Base-by-base conservation (phyloP, 2,797 vertebrate species). In the Spinus pinus region DNA sequence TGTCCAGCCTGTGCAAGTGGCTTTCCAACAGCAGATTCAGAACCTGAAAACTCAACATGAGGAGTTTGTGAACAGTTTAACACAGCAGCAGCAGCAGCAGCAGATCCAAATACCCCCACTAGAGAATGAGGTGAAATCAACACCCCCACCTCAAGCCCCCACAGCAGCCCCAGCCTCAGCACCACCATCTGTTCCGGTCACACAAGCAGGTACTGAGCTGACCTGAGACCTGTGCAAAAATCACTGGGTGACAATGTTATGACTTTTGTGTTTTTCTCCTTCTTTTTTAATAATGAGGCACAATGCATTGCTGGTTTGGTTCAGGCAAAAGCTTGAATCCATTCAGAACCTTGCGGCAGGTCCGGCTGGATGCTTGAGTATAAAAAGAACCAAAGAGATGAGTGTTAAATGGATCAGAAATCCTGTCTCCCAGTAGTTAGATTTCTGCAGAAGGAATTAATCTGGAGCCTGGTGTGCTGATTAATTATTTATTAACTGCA, bases 11-110 rank as follows among this genome's bases (percentile, higher is more conserved):
- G 98, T 99, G 28, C 99, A 99, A 87, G 93, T 99, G 56, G 99
- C 99, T 53, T 99, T 99, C 96, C 99, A 99, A 90, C 99, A 99
- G 97, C 99, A 99, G 98, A 99, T 99, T 80, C 99, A 99, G 97
- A 97, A 97, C 33, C 92, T 99, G 74, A 99, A 99, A 96, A 98
- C 98, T 0, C 99, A 99, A 49, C 99, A 99, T 0, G 99, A 99
- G 9, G 99, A 99, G 91, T 99, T 99, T 66, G 98, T 99, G 10
- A 82, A 90, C 93, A 99, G 98, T 74, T 95, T 99, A 57, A 99
- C 99, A 0, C 99, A 99, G 96, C 99, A 98, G 79, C 98, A 97
- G 9, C 98, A 97, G 37, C 98, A 89, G 2, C 98, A 93, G 87
- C 87, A 90, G 73, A 97, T 97, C 47, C 98, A 89, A 97, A 98